Evolutionary conservation across 1,140 invertebrate species (phyloP).

Genomic region (Papilio dardanus): DNA sequence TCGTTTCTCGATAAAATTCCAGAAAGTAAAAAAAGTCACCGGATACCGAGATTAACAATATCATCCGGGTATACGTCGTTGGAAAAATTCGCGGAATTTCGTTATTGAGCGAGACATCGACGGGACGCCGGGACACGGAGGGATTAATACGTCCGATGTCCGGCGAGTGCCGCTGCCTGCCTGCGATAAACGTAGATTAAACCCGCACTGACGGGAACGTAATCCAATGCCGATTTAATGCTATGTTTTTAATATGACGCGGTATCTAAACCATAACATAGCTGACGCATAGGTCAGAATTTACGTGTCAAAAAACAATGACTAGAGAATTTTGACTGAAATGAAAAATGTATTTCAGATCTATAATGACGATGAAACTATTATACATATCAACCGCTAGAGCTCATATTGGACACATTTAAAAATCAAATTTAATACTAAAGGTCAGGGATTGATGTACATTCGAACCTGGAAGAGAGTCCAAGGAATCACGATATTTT

Average conservation of each 20-base stretch:
- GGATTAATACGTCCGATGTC: conserved; percentile 54
- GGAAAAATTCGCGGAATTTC: conserved; percentile 38
- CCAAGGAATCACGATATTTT: too few relatives aligned
- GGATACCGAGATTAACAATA: conserved; percentile 34
- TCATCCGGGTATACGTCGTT: conserved; percentile 23
- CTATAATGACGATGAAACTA: too few relatives aligned
- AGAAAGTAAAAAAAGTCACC: conserved; percentile 23
- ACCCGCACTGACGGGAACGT: conserved; percentile 43
- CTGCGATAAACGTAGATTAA: conserved; percentile 58
- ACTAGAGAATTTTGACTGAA: too few relatives aligned
- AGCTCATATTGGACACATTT: too few relatives aligned
- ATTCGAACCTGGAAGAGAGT: too few relatives aligned
- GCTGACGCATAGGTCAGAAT: not conserved
- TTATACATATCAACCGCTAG: too few relatives aligned
- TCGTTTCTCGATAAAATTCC: conserved; percentile 25
- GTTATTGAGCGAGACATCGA: conserved; percentile 33
- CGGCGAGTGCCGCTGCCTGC: conserved; percentile 40
- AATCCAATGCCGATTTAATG: conserved; percentile 23
- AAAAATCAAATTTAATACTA: too few relatives aligned
- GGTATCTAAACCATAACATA: not conserved
- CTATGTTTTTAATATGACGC: conserved; percentile 43
- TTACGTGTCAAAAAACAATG: too few relatives aligned
- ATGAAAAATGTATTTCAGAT: too few relatives aligned
- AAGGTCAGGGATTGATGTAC: too few relatives aligned
- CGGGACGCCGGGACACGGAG: not conserved